phyloP scores from a whole-genome alignment of 2,888 invertebrate species.

The Danaus chrysippus region DNA sequence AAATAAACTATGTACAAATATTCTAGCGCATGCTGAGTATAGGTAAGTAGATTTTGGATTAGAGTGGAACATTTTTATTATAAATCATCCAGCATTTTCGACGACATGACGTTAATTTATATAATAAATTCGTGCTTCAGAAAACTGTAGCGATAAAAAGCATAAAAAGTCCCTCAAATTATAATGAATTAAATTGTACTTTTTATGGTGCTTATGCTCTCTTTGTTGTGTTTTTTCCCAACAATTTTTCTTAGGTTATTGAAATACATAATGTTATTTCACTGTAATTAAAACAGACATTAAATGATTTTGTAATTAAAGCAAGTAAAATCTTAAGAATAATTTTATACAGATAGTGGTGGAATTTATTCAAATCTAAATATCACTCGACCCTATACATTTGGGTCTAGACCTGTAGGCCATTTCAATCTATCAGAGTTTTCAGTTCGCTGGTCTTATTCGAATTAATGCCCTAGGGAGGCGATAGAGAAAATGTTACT shows the following conservation, averaged over 20 bases:
- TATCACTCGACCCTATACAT: background rate
- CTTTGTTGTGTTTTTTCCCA: conserved; percentile 28
- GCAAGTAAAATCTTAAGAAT: background rate
- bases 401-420: conserved; percentile 1
- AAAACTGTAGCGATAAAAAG: background rate
- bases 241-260: background rate
- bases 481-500: background rate
- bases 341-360: conserved; percentile 58
- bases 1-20: background rate
- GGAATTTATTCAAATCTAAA: background rate
- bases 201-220: background rate
- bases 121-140: conserved; percentile 1
- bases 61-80: background rate
- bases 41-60: too few relatives aligned
- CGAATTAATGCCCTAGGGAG: conserved; percentile 1
- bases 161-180: background rate
- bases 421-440: conserved; percentile 3
- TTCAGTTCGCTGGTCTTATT: background rate
- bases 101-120: conserved; percentile 1
- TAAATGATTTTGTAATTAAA: background rate
- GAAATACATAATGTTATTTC: background rate
- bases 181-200: background rate
- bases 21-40: background rate
- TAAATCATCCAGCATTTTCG: background rate
- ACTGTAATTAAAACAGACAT: background rate